These are phyloP conservation scores for Dolichoris vasculosae DNA, from an alignment of 1,140 invertebrate genomes.

Conservation along the genomic window DNA sequence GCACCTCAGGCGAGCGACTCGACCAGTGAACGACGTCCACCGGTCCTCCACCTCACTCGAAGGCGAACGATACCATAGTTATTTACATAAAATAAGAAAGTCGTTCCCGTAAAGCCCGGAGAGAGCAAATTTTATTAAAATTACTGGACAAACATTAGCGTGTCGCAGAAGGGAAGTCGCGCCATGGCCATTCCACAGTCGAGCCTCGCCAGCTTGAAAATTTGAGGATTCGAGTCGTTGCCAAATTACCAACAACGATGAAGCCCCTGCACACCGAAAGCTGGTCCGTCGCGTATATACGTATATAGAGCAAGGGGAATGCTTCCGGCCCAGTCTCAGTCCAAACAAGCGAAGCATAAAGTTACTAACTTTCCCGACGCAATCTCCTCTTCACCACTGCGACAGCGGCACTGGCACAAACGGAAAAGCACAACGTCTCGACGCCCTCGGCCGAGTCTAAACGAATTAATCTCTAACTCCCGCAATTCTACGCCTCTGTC, in stretches of 20 bases:
- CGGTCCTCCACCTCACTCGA: background rate
- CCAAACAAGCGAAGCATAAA: conserved; percentile 70
- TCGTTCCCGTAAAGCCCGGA: background rate
- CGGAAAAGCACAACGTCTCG: conserved; percentile 59
- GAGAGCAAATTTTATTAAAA: conserved; percentile 39
- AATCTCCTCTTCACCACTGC: conserved; percentile 63
- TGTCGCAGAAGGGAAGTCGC: background rate
- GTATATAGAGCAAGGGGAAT: conserved; percentile 50
- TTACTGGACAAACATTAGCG: conserved; percentile 35
- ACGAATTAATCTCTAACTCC: conserved; percentile 62
- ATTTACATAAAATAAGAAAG: conserved; percentile 26
- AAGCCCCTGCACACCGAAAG: conserved; percentile 14
- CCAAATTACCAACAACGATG: conserved; percentile 67
- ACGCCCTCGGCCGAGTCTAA: conserved; percentile 61
- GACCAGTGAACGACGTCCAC: background rate
- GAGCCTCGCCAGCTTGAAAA: background rate
- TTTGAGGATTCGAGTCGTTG: conserved; percentile 57
- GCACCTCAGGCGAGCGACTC: background rate
- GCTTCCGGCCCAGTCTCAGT: conserved; percentile 69
- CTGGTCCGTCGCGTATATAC: background rate
- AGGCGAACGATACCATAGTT: background rate
- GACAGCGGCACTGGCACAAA: conserved; percentile 55
- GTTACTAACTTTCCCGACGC: conserved; percentile 69
- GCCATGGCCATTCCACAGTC: background rate
- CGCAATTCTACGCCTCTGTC: conserved; percentile 32